Conservation (phyloP, 2,888 invertebrate species). For the Ceriagrion tenellum region DNA sequence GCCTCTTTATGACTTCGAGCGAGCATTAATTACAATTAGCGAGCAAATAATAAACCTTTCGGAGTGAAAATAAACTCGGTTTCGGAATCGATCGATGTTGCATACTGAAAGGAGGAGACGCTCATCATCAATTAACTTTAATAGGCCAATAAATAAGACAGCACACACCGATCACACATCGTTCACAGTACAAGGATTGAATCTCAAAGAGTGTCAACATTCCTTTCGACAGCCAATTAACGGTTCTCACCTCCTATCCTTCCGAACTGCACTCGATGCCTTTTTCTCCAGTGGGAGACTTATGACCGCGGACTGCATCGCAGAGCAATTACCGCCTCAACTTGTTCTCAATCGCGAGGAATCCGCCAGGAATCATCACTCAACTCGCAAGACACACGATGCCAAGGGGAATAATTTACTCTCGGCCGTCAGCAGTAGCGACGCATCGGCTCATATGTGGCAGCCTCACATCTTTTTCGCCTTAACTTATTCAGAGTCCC, state of each 20-base stretch:
- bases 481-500: background rate
- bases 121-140: background rate
- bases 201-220: background rate
- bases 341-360: background rate
- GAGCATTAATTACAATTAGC: background rate
- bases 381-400: background rate
- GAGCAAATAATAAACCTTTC: background rate
- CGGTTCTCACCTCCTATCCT: background rate
- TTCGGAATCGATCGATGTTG: background rate
- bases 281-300: background rate
- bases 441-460: conserved; percentile 23
- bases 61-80: background rate
- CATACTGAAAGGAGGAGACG: background rate
- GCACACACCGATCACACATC: background rate
- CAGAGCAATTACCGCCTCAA: background rate
- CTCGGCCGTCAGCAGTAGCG: background rate
- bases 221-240: background rate
- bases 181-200: background rate
- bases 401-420: conserved; percentile 38
- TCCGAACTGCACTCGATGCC: background rate
- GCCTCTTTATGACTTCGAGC: background rate
- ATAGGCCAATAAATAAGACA: background rate
- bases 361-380: background rate
- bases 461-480: background rate
- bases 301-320: background rate